A percentile compares a stretch with the other conserved stretches of the same genome.
Conservation (phyloP, 2,113 vertebrate genomes). For the Cromileptes altivelis region DNA sequence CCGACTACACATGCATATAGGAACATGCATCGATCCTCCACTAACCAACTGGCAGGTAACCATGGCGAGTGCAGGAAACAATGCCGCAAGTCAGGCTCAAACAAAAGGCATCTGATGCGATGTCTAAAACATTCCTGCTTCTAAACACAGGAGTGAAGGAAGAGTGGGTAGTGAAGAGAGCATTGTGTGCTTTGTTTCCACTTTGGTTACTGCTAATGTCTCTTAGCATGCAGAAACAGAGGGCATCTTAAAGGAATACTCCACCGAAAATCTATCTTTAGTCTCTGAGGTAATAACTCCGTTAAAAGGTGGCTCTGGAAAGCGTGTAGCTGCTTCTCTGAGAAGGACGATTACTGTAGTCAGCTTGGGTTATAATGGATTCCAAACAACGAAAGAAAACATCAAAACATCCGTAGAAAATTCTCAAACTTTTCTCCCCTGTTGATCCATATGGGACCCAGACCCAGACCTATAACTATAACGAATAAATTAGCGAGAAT, state of each 20-base stretch:
- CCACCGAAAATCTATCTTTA: slow-evolving; percentile 29
- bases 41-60: slow-evolving; percentile 80
- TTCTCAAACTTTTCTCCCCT: neutral
- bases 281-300: neutral
- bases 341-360: neutral
- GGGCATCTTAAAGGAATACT: slow-evolving; percentile 63
- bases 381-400: neutral
- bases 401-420: neutral
- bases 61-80: slow-evolving; percentile 77
- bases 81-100: slow-evolving; percentile 70
- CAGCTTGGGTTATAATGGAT: neutral
- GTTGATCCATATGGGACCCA: too few relatives aligned
- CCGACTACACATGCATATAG: slow-evolving; percentile 49
- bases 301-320: neutral
- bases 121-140: slow-evolving; percentile 21
- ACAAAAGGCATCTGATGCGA: slow-evolving; percentile 32
- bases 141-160: slow-evolving; percentile 28
- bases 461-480: too few relatives aligned
- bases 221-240: slow-evolving; percentile 66
- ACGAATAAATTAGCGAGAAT: too few relatives aligned
- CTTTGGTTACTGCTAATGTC: slow-evolving; percentile 70
- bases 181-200: slow-evolving; percentile 77
- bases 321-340: neutral
- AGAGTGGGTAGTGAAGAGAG: slow-evolving; percentile 33
- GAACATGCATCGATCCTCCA: slow-evolving; percentile 61